These are phyloP conservation scores for Ctenoplectra terminalis DNA, from an alignment of 1,140 invertebrate genomes.

Conservation along the genomic window DNA sequence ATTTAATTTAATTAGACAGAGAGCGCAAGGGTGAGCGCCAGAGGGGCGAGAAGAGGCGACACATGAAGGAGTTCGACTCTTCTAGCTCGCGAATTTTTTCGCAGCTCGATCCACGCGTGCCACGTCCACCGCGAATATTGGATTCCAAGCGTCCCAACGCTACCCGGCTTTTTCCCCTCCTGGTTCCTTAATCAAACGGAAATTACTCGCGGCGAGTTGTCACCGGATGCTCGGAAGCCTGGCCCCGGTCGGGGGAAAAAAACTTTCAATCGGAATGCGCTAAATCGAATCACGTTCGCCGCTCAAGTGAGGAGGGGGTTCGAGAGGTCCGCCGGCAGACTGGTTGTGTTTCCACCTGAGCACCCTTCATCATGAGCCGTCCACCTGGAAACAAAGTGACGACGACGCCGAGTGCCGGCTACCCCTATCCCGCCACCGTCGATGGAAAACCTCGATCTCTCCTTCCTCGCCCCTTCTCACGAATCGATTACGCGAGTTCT, in stretches of 20 bases:
- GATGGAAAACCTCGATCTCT: neutral
- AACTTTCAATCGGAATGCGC: constrained; percentile 80
- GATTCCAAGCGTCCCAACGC: constrained; percentile 59
- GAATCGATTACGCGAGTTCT: constrained; percentile 19
- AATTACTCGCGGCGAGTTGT: constrained; percentile 80
- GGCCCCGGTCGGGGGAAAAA: constrained; percentile 61
- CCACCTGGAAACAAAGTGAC: constrained; percentile 62
- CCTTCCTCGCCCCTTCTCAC: neutral
- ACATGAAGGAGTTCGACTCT: neutral
- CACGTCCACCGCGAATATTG: constrained; percentile 68
- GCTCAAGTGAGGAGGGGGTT: constrained; percentile 40
- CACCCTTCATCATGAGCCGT: constrained; percentile 41
- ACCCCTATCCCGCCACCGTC: neutral
- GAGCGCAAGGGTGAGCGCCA: neutral
- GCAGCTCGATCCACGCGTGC: constrained; percentile 17
- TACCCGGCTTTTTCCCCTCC: constrained; percentile 35
- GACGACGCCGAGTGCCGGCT: constrained; percentile 26
- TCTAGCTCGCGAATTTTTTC: constrained; percentile 35
- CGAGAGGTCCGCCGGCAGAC: neutral
- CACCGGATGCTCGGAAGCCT: constrained; percentile 58
- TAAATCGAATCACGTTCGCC: constrained; percentile 81
- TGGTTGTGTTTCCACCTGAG: constrained; percentile 48
- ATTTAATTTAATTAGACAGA: constrained; percentile 76
- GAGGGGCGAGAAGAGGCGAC: neutral
- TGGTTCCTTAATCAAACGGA: constrained; percentile 77